These are phyloP conservation scores for Xyrauchen texanus DNA, from an alignment of 2,113 vertebrate genomes.

Conservation along the genomic window DNA sequence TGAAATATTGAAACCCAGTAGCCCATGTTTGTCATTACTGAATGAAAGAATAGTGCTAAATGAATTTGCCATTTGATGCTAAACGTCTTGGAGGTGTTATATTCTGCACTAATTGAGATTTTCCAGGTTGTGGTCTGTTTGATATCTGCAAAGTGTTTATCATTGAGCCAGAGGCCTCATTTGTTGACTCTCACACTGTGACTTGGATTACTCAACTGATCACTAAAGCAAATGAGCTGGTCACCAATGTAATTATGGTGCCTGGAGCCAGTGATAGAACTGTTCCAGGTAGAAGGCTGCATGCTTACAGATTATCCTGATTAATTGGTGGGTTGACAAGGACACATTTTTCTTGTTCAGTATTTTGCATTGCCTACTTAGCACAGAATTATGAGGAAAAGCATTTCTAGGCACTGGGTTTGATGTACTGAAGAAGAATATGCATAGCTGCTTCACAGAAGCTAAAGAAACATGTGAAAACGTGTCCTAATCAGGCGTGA, in stretches of 20 bases:
- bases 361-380: slow-evolving; percentile 23
- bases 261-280: slow-evolving; percentile 35
- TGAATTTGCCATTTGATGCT: slow-evolving; percentile 45
- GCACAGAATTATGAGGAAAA: slow-evolving; percentile 14
- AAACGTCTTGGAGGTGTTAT: slow-evolving; percentile 43
- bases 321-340: slow-evolving; percentile 43
- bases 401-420: not conserved
- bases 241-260: slow-evolving; percentile 51
- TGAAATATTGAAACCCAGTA: not conserved
- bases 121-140: slow-evolving; percentile 48
- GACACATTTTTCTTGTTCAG: slow-evolving; percentile 42
- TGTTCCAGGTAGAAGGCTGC: slow-evolving; percentile 25
- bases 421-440: not conserved
- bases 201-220: slow-evolving; percentile 48
- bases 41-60: not conserved
- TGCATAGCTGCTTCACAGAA: not conserved
- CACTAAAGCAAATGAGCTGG: slow-evolving; percentile 53
- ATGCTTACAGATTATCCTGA: slow-evolving; percentile 17
- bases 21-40: not conserved
- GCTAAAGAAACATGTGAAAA: no score
- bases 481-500: no score
- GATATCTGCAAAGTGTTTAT: slow-evolving; percentile 49
- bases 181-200: slow-evolving; percentile 52
- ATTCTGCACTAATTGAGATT: slow-evolving; percentile 49
- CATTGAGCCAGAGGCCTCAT: slow-evolving; percentile 42